Evolutionary conservation across 2,888 invertebrate genomes (phyloP), one percentile per base, ranked within the genome.

Genomic region (Agonopterix heracliana): DNA sequence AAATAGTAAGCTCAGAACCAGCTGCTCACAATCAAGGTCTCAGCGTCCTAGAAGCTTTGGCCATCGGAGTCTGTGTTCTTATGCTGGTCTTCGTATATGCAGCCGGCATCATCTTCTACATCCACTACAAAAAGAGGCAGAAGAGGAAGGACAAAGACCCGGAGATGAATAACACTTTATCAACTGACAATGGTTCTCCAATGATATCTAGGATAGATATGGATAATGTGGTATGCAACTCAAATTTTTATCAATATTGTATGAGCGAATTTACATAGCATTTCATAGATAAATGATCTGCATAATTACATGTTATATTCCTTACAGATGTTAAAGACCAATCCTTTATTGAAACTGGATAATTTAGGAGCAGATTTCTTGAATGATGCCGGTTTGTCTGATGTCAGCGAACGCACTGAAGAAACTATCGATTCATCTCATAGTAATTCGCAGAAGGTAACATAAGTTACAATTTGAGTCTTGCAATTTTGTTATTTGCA

Each of bases 1-100:
- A 90, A 54, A 87, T 90, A 11, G 72, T 85, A 2, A 74, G 80
- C 2, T 78, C 91, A 5, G 90, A 90, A 9, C 75, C 90, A 48
- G 69, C 89, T 3, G 73, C 82, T 46, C 86, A 89, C 34, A 89
- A 86, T 47, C 90, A 90, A 58, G 92, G 93, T 35, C 86, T 96
- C 47, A 93, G 92, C 47, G 90, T 93, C n/a, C 89, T 93, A 10
- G 95, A 96, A 72, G 93, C 95, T 50, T 90, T 95, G 9, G 95
- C 95, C 0, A 95, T 96, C 43, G 96, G 94, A 7, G 90, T 95
- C 10, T 94, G 94, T 56, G 94, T 95, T 2, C 89, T 96, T 5
- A 87, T 96, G 56, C 79, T 96, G 43, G 93, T 95, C 0, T 89
- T 96, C 49, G 93, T 96, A 53, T 96, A 96, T 71, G 94, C 96